These are phyloP conservation scores for Callaeas wilsoni DNA, from an alignment of 2,113 vertebrate genomes.

Conservation along the genomic window DNA sequence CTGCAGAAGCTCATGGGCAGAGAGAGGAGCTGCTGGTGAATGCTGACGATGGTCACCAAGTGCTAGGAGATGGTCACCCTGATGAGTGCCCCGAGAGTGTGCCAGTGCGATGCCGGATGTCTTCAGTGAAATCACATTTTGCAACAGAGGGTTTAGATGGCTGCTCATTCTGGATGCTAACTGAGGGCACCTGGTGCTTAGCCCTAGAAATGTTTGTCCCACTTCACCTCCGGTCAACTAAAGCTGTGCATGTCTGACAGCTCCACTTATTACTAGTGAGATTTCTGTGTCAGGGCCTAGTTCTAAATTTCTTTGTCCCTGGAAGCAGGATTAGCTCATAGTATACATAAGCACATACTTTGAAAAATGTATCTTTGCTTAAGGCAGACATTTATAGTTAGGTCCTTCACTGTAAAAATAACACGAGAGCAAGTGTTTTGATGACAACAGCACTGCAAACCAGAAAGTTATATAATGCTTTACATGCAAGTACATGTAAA, in stretches of 20 bases:
- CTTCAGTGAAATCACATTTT: neutral
- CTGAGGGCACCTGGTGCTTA: neutral
- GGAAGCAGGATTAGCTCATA: neutral
- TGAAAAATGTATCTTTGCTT: neutral
- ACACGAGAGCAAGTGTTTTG: neutral
- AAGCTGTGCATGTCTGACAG: neutral
- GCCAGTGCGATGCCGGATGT: rapidly evolving
- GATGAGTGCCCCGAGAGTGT: rapidly evolving
- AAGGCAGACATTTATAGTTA: neutral
- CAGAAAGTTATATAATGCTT: neutral
- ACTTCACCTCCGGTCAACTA: neutral
- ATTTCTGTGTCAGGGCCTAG: neutral
- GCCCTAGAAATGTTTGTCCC: neutral
- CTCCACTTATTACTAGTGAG: neutral
- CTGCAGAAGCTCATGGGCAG: neutral
- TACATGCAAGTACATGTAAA: neutral
- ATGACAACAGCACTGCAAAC: neutral
- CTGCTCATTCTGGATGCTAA: neutral
- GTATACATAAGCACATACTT: neutral
- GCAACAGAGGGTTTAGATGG: neutral
- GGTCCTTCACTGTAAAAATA: neutral
- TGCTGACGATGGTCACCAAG: rapidly evolving
- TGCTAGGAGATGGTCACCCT: neutral
- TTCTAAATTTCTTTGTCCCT: neutral
- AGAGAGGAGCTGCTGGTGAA: neutral